Percentiles rank a stretch among this genome's conserved stretches.
Evolutionary conservation across 2,797 vertebrate species (phyloP).

Genomic region (Cyclopterus lumpus): DNA sequence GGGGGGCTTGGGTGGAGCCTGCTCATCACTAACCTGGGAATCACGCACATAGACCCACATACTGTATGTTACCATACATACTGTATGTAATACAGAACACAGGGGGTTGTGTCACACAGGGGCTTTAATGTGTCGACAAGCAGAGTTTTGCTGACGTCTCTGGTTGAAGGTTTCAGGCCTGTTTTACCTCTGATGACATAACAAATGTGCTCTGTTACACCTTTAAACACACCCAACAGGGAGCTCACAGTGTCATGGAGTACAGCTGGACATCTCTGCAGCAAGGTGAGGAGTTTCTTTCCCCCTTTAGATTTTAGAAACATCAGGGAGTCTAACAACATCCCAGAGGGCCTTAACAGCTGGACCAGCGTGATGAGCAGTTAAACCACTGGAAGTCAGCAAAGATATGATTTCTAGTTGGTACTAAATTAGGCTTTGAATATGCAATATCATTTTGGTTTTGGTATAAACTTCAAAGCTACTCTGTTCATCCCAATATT

Average conservation of each 20-base stretch:
- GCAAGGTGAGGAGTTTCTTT: too few species aligned
- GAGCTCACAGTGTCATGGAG: neutral
- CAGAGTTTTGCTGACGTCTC: neutral
- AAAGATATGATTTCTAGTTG: neutral
- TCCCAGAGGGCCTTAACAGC: neutral
- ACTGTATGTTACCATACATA: neutral
- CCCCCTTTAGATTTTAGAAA: neutral
- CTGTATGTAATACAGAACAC: neutral
- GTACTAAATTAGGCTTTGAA: neutral
- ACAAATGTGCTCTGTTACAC: neutral
- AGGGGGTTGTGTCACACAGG: neutral
- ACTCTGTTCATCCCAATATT: neutral
- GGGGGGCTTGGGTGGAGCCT: slow-evolving; percentile 96
- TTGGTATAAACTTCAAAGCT: neutral
- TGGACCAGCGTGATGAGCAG: too few species aligned
- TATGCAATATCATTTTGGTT: neutral
- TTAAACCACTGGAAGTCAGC: neutral
- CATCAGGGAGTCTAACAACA: neutral
- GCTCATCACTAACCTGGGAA: slow-evolving; percentile 91
- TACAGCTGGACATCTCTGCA: neutral
- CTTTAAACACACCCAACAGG: too few species aligned
- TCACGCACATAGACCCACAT: slow-evolving; percentile 1
- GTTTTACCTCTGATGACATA: neutral
- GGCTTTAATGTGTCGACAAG: neutral
- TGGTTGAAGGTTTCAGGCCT: neutral